A percentile compares a stretch with the other conserved stretches of the same genome.
These are phyloP conservation scores for Allobates femoralis DNA, from an alignment of 2,797 vertebrate genomes.

Conservation along the genomic window DNA sequence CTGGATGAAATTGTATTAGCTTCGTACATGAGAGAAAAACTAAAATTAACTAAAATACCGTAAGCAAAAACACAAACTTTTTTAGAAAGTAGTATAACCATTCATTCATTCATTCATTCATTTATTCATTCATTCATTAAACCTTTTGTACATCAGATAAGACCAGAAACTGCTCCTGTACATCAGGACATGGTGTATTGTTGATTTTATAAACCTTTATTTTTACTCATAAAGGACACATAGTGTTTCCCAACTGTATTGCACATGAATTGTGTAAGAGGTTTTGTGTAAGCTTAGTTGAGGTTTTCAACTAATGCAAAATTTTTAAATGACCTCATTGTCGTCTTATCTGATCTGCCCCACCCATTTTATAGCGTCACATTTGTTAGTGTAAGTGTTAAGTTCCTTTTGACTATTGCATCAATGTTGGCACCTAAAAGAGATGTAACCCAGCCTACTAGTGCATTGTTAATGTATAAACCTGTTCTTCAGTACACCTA, in stretches of 20 bases:
- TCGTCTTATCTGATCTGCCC: neutral
- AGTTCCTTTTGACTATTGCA: constrained; percentile 11
- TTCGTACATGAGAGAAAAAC: too few species aligned
- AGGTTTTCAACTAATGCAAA: neutral
- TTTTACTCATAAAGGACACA: neutral
- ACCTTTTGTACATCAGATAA: too few species aligned
- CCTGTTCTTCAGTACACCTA: constrained; percentile 37
- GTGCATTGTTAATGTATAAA: constrained; percentile 27
- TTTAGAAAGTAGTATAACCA: too few species aligned
- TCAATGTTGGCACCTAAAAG: constrained; percentile 47
- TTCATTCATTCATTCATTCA: too few species aligned
- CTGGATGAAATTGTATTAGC: too few species aligned
- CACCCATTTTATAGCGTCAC: neutral
- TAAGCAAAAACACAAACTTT: too few species aligned
- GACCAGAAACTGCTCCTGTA: too few species aligned
- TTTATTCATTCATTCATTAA: too few species aligned
- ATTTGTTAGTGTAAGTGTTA: neutral
- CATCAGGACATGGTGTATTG: too few species aligned
- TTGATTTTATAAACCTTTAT: neutral
- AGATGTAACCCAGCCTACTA: constrained; percentile 17
- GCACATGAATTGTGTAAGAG: neutral
- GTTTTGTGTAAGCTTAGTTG: neutral
- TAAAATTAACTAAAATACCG: too few species aligned
- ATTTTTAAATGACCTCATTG: neutral
- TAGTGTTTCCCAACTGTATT: neutral